Percentiles rank a stretch among this genome's conserved stretches.
phyloP scores from a whole-genome alignment of 2,113 vertebrate species.

The Raja brachyura region DNA sequence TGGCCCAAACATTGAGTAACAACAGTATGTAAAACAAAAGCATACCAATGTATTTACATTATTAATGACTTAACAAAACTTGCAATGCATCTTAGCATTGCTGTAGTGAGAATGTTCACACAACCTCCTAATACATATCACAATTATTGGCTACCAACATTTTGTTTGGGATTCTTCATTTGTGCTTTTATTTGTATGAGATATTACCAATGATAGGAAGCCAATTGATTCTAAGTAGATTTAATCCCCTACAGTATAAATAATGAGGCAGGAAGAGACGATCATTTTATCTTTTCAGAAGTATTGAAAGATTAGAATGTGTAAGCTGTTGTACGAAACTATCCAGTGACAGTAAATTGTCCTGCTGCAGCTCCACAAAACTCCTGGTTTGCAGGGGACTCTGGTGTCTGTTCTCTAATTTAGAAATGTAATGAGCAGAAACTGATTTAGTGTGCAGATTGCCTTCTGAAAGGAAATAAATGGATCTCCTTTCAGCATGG shows the following conservation, averaged over 20 bases:
- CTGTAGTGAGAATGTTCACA: not conserved
- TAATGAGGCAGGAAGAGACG: not conserved
- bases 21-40: too few species aligned
- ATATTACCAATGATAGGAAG: not conserved
- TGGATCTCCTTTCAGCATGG: not conserved
- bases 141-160: not conserved
- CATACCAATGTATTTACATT: too few species aligned
- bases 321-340: not conserved
- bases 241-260: not conserved
- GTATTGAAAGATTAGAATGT: too few species aligned
- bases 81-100: not conserved
- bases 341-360: not conserved
- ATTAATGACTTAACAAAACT: not conserved
- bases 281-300: not conserved
- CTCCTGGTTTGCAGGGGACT: not conserved
- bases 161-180: not conserved
- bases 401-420: not conserved
- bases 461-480: not conserved
- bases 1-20: too few species aligned
- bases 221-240: not conserved
- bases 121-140: not conserved
- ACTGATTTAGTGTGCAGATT: not conserved
- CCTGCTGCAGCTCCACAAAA: not conserved
- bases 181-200: not conserved
- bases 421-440: not conserved